Evolutionary conservation across 1,140 invertebrate species (phyloP).

Genomic region (Macrobrachium nipponense): DNA sequence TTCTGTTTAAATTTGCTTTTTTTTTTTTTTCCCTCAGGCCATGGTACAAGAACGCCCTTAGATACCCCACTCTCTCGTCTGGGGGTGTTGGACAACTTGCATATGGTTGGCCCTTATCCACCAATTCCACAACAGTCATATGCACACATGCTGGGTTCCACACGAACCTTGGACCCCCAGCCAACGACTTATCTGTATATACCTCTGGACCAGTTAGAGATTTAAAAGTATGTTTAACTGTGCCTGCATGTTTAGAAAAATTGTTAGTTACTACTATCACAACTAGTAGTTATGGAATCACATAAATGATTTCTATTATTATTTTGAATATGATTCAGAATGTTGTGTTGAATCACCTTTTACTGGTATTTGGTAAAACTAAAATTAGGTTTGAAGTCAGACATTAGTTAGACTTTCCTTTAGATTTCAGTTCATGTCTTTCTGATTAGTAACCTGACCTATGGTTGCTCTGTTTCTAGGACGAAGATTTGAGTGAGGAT

Average conservation of each 20-base stretch:
- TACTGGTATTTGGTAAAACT: too few species aligned
- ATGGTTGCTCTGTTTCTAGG: not conserved
- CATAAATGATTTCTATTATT: too few species aligned
- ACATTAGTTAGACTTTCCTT: not conserved
- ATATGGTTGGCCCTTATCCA: constrained; percentile 56
- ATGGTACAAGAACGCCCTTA: constrained; percentile 43
- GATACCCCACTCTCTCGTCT: constrained; percentile 48
- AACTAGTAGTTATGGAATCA: too few species aligned
- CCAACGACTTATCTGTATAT: constrained; percentile 53
- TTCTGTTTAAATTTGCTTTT: not conserved
- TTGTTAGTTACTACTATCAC: too few species aligned
- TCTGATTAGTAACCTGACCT: too few species aligned
- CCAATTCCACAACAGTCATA: constrained; percentile 52
- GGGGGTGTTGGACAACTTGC: constrained; percentile 53
- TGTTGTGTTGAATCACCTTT: too few species aligned
- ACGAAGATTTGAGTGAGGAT: constrained; percentile 54
- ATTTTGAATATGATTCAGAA: too few species aligned
- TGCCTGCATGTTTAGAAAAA: not conserved
- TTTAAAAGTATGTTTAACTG: constrained; percentile 26
- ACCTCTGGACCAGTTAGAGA: constrained; percentile 44
- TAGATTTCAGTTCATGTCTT: not conserved
- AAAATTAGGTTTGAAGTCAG: too few species aligned
- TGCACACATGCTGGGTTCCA: constrained; percentile 55
- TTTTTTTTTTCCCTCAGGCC: constrained; percentile 32
- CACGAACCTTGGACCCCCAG: constrained; percentile 39